These are phyloP conservation scores for Nylanderia fulva DNA, from an alignment of 1,140 invertebrate species.

Conservation along the genomic window DNA sequence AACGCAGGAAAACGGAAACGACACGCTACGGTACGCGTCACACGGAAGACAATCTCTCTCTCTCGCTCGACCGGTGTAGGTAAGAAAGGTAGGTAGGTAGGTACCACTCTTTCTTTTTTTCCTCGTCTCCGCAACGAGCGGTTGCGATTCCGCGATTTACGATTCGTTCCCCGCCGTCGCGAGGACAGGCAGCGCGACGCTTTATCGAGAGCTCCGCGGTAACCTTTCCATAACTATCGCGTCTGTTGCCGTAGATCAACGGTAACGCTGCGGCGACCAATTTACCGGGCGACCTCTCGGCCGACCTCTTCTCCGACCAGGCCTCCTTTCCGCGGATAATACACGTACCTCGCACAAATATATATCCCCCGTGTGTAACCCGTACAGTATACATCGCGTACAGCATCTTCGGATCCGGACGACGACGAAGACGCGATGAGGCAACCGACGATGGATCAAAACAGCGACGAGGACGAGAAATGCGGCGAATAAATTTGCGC, in stretches of 20 bases:
- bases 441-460: constrained; percentile 42
- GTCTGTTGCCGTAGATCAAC: constrained; percentile 81
- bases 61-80: constrained; percentile 37
- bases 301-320: constrained; percentile 77
- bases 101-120: constrained; percentile 48
- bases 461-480: background rate
- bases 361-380: constrained; percentile 66
- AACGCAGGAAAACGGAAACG: constrained; percentile 66
- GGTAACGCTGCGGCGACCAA: constrained; percentile 79
- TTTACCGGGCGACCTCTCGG: constrained; percentile 80
- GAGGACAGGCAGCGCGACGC: constrained; percentile 76
- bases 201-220: constrained; percentile 77
- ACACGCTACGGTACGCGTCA: constrained; percentile 17
- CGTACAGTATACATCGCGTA: constrained; percentile 39
- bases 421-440: constrained; percentile 38
- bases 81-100: background rate
- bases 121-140: constrained; percentile 44
- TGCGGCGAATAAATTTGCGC: constrained; percentile 49
- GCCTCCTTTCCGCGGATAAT: constrained; percentile 68
- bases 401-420: background rate
- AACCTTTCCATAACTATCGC: constrained; percentile 82
- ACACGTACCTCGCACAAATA: constrained; percentile 65
- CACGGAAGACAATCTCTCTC: constrained; percentile 36
- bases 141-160: constrained; percentile 78
- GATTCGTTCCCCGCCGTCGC: constrained; percentile 73